Evolutionary conservation across 2,888 invertebrate genomes (phyloP), one percentile per base, ranked within the genome.

Genomic region (Neuroscelio doddi): DNA sequence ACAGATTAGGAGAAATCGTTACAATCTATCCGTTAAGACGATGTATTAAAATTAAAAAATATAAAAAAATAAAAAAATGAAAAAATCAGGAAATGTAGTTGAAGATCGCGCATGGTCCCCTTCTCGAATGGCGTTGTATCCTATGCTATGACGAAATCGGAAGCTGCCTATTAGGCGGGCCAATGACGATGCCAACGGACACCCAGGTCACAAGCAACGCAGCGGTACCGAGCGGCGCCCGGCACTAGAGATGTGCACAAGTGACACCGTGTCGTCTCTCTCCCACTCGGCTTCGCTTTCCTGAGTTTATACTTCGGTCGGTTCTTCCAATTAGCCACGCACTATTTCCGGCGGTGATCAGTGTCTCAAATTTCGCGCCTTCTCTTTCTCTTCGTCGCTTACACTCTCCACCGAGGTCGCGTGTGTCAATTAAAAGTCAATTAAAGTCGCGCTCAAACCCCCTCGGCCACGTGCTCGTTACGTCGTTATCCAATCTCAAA

Each of bases 151-250:
- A 58, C 56, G 45, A 34, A 63, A 51, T 59, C 69, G 68, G 68
- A 68, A 69, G 53, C 53, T 36, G 38, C 42, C 41, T 49, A 66
- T 66, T 57, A 64, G 57, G 4, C 8, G 29, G 9, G 2, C 32
- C 29, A 44, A 30, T 30, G 44, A 44, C 29, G 17, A 44, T 29
- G 44, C 16, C 30, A 44, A 51, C 29, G 66, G 52, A 50, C 34
- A 69, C 50, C 55, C 51, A 52, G 41, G 38, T 64, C 52, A 57
- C 47, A 42, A 36, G 42, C 14, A 47, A 34, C 52, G 44, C 47
- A 57, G 32, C 46, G 53, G 58, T 64, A 53, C 49, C 53, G 47
- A 42, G 51, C 55, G 41, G 47, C 41, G 45, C 62, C 45, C 57
- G 47, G 56, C 47, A 63, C 52, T 57, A 38, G 51, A 51, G 32